These are phyloP conservation scores for Propithecus coquereli DNA, from an alignment of 2,113 vertebrate genomes.

Conservation along the genomic window DNA sequence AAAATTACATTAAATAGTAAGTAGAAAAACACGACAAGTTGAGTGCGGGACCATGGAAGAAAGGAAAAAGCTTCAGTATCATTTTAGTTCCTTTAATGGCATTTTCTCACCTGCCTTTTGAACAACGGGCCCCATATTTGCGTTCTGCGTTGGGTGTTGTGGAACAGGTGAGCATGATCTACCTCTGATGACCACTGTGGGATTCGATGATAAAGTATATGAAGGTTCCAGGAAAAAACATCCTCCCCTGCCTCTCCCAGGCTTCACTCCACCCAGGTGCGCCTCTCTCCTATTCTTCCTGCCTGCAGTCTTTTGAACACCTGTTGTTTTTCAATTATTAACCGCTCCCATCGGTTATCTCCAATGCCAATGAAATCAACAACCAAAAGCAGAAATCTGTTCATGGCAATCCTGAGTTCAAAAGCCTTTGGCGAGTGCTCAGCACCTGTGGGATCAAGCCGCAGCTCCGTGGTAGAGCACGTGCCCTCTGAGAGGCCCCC, in stretches of 20 bases:
- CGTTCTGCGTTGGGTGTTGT: not conserved
- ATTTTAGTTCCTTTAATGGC: not conserved
- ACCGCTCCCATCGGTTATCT: not conserved
- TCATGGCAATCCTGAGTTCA: not conserved
- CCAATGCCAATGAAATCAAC: not conserved
- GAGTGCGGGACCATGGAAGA: not conserved
- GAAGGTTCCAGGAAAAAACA: not conserved
- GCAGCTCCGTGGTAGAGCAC: not conserved
- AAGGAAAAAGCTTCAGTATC: not conserved
- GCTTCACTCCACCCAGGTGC: too few relatives aligned
- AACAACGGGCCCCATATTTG: not conserved
- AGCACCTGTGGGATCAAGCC: not conserved
- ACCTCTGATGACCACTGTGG: too few relatives aligned
- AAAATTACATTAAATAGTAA: not conserved
- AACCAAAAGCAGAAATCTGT: not conserved
- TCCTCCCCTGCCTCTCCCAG: not conserved
- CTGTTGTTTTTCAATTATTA: too few relatives aligned
- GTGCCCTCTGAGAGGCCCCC: fast-evolving
- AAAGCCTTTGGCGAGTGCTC: not conserved
- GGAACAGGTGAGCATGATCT: not conserved
- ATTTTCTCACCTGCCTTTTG: not conserved
- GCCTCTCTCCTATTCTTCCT: not conserved
- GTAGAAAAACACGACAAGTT: not conserved
- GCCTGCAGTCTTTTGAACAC: not conserved
- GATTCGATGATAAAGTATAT: not conserved